A percentile compares a stretch with the other conserved stretches of the same genome.
Evolutionary conservation across 1,140 invertebrate species (phyloP).

Genomic region (Calycopis cecrops): DNA sequence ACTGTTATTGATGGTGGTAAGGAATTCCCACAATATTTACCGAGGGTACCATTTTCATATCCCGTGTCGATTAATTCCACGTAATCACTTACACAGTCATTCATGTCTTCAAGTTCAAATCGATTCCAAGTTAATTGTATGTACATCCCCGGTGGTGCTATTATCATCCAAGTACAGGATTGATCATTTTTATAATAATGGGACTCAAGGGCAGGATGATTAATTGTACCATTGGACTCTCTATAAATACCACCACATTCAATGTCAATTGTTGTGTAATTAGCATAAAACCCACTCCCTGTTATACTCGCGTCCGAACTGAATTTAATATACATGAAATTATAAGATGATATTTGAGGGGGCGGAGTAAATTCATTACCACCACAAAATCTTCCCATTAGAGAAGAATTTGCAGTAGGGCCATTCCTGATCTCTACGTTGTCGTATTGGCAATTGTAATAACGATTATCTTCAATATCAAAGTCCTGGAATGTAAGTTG

Average conservation of each 20-base stretch:
- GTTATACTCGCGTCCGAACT: conserved; percentile 76
- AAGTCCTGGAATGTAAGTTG: conserved; percentile 81
- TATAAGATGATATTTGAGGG: conserved; percentile 80
- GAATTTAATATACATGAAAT: conserved; percentile 84
- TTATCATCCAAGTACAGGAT: conserved; percentile 88
- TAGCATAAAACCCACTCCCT: conserved; percentile 83
- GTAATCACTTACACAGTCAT: conserved; percentile 85
- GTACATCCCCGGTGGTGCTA: conserved; percentile 80
- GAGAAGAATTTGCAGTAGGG: conserved; percentile 77
- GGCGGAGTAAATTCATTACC: conserved; percentile 63
- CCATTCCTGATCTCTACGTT: conserved; percentile 82
- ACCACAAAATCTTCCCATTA: conserved; percentile 84
- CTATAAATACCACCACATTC: conserved; percentile 85
- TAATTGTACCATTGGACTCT: conserved; percentile 74
- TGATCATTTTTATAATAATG: conserved; percentile 76
- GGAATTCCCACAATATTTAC: conserved; percentile 83
- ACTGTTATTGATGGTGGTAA: conserved; percentile 82
- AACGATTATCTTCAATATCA: conserved; percentile 77
- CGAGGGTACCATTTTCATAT: conserved; percentile 36
- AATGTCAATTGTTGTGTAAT: conserved; percentile 81
- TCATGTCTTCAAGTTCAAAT: conserved; percentile 81
- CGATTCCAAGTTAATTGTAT: conserved; percentile 85
- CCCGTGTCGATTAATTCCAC: conserved; percentile 75
- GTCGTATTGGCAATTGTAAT: conserved; percentile 50
- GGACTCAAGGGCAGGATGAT: conserved; percentile 66